These are phyloP conservation scores for Loriculus beryllinus DNA, from an alignment of 2,797 vertebrate species.

Conservation along the genomic window DNA sequence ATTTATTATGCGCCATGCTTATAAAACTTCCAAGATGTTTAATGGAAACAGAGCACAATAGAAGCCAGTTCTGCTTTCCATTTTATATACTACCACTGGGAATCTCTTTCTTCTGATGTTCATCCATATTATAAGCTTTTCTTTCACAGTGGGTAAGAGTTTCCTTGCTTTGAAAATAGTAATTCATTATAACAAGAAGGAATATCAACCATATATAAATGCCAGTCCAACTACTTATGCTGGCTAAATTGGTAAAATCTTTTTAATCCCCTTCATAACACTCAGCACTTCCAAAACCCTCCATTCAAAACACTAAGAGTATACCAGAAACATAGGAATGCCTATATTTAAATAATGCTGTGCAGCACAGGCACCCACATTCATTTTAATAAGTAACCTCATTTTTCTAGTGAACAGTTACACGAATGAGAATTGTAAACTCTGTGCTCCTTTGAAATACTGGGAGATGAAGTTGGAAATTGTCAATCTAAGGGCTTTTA, in stretches of 20 bases:
- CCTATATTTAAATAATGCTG: background rate
- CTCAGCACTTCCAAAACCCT: constrained; percentile 8
- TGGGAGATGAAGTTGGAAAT: background rate
- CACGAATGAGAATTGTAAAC: background rate
- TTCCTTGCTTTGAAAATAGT: constrained; percentile 49
- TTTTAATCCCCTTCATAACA: background rate
- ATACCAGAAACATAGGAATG: background rate
- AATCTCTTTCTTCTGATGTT: constrained; percentile 61
- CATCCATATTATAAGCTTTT: constrained; percentile 53
- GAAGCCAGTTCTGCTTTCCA: constrained; percentile 58
- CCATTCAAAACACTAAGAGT: background rate
- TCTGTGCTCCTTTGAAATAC: background rate
- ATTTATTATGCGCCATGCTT: constrained; percentile 38
- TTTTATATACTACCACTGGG: constrained; percentile 60
- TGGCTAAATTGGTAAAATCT: background rate
- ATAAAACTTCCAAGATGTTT: constrained; percentile 53
- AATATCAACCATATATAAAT: constrained; percentile 6
- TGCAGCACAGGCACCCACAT: background rate
- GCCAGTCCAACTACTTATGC: background rate
- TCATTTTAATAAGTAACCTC: background rate
- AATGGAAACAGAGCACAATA: constrained; percentile 56
- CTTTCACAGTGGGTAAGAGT: constrained; percentile 49
- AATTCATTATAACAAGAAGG: constrained; percentile 29
- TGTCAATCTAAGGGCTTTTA: background rate
- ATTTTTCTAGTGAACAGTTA: background rate